Evolutionary conservation across 2,888 invertebrate species (phyloP).

Genomic region (Aleiodes testaceus): DNA sequence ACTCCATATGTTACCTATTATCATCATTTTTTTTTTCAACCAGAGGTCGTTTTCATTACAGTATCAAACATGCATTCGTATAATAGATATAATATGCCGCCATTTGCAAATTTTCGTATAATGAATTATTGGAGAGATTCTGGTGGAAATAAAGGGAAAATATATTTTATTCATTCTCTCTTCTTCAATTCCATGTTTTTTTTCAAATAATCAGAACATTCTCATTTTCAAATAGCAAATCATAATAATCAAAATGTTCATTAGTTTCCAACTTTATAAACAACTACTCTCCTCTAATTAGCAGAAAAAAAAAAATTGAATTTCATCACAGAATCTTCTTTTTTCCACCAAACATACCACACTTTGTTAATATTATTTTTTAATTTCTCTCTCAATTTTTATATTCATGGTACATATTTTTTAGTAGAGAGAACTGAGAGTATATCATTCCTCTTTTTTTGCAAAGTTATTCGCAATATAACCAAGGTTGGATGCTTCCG

Average conservation of each 20-base stretch:
- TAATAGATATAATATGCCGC: neutral
- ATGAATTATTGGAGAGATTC: no score
- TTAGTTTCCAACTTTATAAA: no score
- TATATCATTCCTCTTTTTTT: conserved; percentile 10
- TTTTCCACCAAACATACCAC: neutral
- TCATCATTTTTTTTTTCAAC: neutral
- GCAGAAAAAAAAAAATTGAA: no score
- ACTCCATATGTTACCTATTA: conserved; percentile 24
- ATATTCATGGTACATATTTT: neutral
- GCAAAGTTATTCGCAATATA: conserved; percentile 34
- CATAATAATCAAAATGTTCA: no score
- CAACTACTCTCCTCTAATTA: no score
- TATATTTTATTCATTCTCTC: no score
- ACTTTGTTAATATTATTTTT: neutral
- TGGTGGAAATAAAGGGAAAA: no score
- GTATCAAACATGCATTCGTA: conserved; percentile 9
- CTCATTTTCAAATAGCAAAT: no score
- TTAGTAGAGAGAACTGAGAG: neutral
- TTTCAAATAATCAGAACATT: no score
- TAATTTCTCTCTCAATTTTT: neutral
- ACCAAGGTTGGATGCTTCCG: conserved; percentile 22
- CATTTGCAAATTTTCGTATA: no score
- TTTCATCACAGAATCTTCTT: neutral
- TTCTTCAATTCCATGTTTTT: no score
- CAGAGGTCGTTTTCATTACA: conserved; percentile 1